Base-by-base conservation (phyloP, 1,140 invertebrate genomes). In the Drosophila pandora region DNA sequence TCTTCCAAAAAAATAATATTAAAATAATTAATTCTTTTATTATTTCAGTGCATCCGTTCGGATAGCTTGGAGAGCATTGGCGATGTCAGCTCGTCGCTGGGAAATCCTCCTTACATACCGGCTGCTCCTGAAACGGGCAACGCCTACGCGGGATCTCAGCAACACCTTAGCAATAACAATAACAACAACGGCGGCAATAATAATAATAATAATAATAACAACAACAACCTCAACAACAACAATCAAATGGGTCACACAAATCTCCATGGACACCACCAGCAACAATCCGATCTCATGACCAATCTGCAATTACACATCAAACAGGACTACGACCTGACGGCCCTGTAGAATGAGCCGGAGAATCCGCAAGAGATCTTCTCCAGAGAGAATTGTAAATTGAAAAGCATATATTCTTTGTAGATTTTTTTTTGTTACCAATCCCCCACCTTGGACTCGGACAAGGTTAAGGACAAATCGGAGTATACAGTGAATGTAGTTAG, bases 281-380 rank as follows among this genome's bases (percentile, higher is more conserved):
- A 90, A 48, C 76, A 82, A 84, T 79, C 81, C 65, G 89, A 90
- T 87, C 75, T 88, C 76, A 87, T 91, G 79, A 70, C 64, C 73
- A 90, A 89, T 72, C 76, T 90, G 57, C 85, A 91, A 62, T 76
- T 90, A 39, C 89, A 93, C 49, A 94, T 95, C 65, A 95, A 95
- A 92, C 94, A 95, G 53, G 95, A 96, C 75, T 96, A 96, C 75
- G 95, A 94, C 57, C 93, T 96, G 37, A 96, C 95, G 55, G 92
- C 95, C 7, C 94, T 96, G 92, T 96, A 95, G 95, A 68, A 72
- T 12, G 37, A 34, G 56, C 59, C 48, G 72, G 73, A 56, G 63
- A 45, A 61, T 52, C 59, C 64, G 43, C 60, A 52, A 68, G 56
- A 80, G 58, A 32, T 37, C 59, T 45, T 39, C 53, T n/a, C n/a